Base-by-base conservation (phyloP, 1,140 invertebrate species). In the Lepidurus arcticus region DNA sequence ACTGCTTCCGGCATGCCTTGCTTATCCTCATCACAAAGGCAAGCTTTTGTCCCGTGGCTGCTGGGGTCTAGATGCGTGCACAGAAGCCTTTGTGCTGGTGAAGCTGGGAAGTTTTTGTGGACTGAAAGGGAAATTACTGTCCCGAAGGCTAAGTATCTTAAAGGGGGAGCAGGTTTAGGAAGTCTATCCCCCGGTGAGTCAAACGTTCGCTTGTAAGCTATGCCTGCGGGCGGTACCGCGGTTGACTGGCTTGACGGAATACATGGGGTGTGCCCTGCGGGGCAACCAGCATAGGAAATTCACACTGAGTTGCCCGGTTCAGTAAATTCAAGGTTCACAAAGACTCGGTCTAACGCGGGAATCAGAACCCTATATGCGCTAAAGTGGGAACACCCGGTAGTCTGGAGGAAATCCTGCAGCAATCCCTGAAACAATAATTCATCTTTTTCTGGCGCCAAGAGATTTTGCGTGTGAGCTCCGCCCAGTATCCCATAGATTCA, bases 31-130 rank as follows among this genome's bases (percentile, higher is more conserved):
- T 65, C 7, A 21, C 53, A 65, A 65, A 65, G 21, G 53, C 53
- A n/a, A 65, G 21, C 6, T 65, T 21, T 65, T 65, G 16, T 65
- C 21, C 53, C 53, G 21, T n/a, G 21, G 53, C 7, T 7, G 53
- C 53, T n/a, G 21, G 21, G 53, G 53, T 65, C 13, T 16, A 21
- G 53, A 65, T 65, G 13, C 21, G 53, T 21, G 13, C n/a, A 65
- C 21, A 65, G 21, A 65, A 65, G 16, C 53, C 21, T 65, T 65
- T 65, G 21, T 65, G 53, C 21, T 65, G 9, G 16, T 16, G 21
- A 65, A 65, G 53, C n/a, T 65, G 53, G 21, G 53, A 65, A 65
- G 53, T n/a, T 65, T 65, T 65, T 9, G 53, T 65, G 53, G 53
- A 65, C 9, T 65, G 53, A 21, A 65, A 21, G 16, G 21, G 53